Base-by-base conservation (phyloP, 1,140 invertebrate species). In the Aplysia californica region DNA sequence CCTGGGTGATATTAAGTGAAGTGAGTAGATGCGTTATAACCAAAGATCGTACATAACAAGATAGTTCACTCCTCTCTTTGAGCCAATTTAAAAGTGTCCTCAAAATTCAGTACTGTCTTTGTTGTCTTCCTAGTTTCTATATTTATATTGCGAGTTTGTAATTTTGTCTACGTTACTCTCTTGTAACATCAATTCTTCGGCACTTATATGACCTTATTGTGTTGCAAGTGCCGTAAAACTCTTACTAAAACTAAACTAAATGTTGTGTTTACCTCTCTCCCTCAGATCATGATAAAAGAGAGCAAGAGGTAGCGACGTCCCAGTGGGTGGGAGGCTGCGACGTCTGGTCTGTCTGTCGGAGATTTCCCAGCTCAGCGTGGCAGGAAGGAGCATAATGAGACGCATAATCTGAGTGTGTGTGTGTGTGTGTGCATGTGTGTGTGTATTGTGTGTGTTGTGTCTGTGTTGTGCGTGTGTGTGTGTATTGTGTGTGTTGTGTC, bases 1-100 rank as follows among this genome's bases (percentile, higher is more conserved):
- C 82, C 72, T 87, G 86, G 86, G 81, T 86, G 33, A 82, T 87
- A 41, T 44, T 87, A 23, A 87, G 84, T 82, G 86, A 87, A 83
- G 86, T 87, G 75, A 79, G n/a, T n/a, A n/a, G n/a, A n/a, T n/a
- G n/a, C n/a, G n/a, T n/a, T n/a, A n/a, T n/a, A n/a, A n/a, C n/a
- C n/a, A n/a, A n/a, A n/a, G n/a, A n/a, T n/a, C n/a, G n/a, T n/a
- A n/a, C n/a, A n/a, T n/a, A n/a, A n/a, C n/a, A n/a, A n/a, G n/a
- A n/a, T n/a, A n/a, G 82, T 50, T 4, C 33, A 35, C 31, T 6
- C 31, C 31, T 6, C 10, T n/a, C n/a, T n/a, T n/a, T n/a, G n/a
- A n/a, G n/a, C n/a, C n/a, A n/a, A n/a, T n/a, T n/a, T n/a, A n/a
- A n/a, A n/a, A n/a, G n/a, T n/a, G n/a, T n/a, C n/a, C n/a, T n/a